Conservation (phyloP, 2,888 invertebrate species). For the Gibbula magus region DNA sequence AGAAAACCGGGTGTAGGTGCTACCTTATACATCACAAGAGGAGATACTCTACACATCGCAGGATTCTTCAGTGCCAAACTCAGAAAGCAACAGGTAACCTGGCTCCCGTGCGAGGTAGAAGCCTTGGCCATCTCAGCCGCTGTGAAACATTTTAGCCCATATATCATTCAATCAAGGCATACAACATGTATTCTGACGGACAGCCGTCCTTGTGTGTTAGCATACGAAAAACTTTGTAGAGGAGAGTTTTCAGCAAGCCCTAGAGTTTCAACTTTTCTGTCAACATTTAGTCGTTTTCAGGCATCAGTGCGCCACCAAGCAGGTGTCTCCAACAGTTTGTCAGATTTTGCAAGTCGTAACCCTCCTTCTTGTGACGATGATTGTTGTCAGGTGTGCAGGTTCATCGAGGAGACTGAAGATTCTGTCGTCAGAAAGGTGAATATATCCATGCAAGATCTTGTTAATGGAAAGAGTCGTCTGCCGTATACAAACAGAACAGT, state of each 20-base stretch:
- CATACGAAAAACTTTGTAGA: too few species aligned
- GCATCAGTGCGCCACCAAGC: too few species aligned
- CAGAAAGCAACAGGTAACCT: conserved; percentile 47
- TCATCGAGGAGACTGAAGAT: too few species aligned
- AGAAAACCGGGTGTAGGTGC: conserved; percentile 50
- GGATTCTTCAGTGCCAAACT: conserved; percentile 54
- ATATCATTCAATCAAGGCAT: conserved; percentile 34
- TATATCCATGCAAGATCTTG: too few species aligned
- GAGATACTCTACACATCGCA: conserved; percentile 34
- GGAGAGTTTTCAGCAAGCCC: too few species aligned
- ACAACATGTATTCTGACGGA: conserved; percentile 43
- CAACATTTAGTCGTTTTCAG: too few species aligned
- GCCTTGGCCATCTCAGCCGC: conserved; percentile 45
- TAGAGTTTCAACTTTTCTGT: too few species aligned
- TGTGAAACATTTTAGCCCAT: conserved; percentile 47
- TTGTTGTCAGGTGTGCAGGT: too few species aligned
- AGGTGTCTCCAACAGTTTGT: conserved; percentile 38
- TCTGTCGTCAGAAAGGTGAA: too few species aligned
- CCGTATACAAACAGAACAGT: too few species aligned
- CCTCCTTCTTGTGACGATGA: conserved; percentile 38
- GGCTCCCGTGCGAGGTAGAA: conserved; percentile 51
- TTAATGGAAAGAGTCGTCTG: too few species aligned
- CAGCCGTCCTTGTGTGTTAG: conserved; percentile 50
- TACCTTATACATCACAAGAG: conserved; percentile 45
- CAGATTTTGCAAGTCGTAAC: conserved; percentile 46